phyloP scores from a whole-genome alignment of 2,888 invertebrate species.

The Andrena flavipes region DNA sequence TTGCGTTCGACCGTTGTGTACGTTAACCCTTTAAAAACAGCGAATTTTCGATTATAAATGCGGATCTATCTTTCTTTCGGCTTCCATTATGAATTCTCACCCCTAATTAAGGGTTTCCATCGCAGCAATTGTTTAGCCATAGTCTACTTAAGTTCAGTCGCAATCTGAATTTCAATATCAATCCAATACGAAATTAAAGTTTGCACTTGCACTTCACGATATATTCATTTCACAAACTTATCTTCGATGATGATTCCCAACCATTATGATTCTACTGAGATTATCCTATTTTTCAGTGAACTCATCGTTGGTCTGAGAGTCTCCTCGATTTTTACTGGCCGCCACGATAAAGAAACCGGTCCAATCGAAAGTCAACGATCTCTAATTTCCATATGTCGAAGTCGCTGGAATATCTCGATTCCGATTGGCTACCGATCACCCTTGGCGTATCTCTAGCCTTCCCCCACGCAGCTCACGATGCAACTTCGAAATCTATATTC shows the following conservation, averaged over 20 bases:
- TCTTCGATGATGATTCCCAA: background rate
- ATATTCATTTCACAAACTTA: background rate
- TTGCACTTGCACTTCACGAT: background rate
- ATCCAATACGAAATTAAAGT: background rate
- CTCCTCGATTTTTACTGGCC: background rate
- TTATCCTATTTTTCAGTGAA: conserved; percentile 9
- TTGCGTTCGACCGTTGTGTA: background rate
- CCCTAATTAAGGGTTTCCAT: too few relatives aligned
- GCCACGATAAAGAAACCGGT: conserved; percentile 38
- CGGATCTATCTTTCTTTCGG: too few relatives aligned
- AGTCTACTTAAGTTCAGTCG: background rate
- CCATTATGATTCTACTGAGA: conserved; percentile 7
- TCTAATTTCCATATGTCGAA: conserved; percentile 38
- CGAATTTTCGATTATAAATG: too few relatives aligned
- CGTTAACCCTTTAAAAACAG: background rate
- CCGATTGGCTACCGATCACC: background rate
- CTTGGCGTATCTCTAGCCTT: background rate
- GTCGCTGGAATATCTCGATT: conserved; percentile 12
- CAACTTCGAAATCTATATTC: background rate
- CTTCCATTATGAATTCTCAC: too few relatives aligned
- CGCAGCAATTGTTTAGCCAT: too few relatives aligned
- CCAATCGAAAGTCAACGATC: conserved; percentile 47
- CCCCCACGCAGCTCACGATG: background rate
- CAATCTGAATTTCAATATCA: background rate
- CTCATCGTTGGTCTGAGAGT: background rate